Percentiles rank a stretch among this genome's conserved stretches.
phyloP scores from a whole-genome alignment of 2,113 vertebrate species.

The Callithrix jacchus region DNA sequence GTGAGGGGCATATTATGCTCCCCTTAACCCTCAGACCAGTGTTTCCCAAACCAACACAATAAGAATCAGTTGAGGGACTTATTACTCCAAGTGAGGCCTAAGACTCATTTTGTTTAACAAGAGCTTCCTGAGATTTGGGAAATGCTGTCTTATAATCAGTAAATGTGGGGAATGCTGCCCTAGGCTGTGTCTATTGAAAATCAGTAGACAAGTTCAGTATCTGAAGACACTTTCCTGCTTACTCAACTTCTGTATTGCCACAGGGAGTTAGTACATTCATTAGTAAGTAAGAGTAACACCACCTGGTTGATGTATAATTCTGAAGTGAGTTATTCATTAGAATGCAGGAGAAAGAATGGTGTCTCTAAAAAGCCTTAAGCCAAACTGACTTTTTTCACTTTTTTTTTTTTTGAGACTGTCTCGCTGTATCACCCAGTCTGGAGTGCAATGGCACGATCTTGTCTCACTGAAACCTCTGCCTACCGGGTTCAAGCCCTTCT shows the following conservation, averaged over 20 bases:
- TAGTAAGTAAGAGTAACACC: constrained; percentile 79
- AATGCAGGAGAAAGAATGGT: constrained; percentile 57
- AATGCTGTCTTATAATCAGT: constrained; percentile 57
- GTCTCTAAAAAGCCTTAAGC: constrained; percentile 59
- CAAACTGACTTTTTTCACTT: constrained; percentile 30
- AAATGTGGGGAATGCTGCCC: constrained; percentile 62
- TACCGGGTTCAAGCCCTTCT: too few species aligned
- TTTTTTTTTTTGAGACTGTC: background rate
- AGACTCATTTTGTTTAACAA: constrained; percentile 58
- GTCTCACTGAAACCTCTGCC: too few species aligned
- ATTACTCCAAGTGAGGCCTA: background rate
- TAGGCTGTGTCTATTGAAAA: constrained; percentile 61
- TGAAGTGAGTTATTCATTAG: constrained; percentile 72
- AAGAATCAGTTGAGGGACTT: constrained; percentile 18
- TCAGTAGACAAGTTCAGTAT: constrained; percentile 59
- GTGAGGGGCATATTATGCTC: background rate
- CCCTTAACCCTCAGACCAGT: background rate
- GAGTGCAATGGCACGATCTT: too few species aligned
- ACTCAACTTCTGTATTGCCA: constrained; percentile 61
- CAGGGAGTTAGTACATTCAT: constrained; percentile 70
- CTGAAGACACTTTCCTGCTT: constrained; percentile 59
- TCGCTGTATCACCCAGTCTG: too few species aligned
- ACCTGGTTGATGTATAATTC: constrained; percentile 71
- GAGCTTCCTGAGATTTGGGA: constrained; percentile 34
- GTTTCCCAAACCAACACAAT: background rate